Base-by-base conservation (phyloP, 2,797 vertebrate genomes). In the Oreochromis mossambicus region DNA sequence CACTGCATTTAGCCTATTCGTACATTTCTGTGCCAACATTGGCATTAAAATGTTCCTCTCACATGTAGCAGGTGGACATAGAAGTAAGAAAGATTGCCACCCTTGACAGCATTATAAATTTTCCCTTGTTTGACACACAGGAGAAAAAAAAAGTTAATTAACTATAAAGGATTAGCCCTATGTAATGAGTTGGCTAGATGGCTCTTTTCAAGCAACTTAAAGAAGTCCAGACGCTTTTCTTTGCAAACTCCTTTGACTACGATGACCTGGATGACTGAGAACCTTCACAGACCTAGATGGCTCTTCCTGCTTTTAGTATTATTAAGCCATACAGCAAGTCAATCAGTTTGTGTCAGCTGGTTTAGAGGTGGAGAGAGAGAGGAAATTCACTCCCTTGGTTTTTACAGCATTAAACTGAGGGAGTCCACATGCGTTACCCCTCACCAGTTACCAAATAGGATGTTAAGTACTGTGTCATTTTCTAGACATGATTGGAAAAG, bases 291-390 rank as follows among this genome's bases (percentile, higher is more conserved):
- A n/a, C n/a, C 90, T 88, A 80, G 87, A 93, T 90, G 90, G 38
- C 84, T 84, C 89, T 93, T 86, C 85, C 85, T 93, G 92, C 92
- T 95, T 94, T 95, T 92, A 93, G 83, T 90, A 94, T 94, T 94
- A 96, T 94, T 94, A 94, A 84, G 90, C 78, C 81, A 36, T 68
- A 51, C 84, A 83, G 80, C 78, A 83, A 91, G 89, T 93, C 87
- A 87, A 93, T 95, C 91, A 91, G 85, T 91, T 88, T 87, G 83
- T 92, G 90, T 94, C 92, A 91, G 86, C 77, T 89, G 61, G 86
- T 94, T 90, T 90, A 83, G 79, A 86, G 81, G 79, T 52, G 46
- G 43, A 81, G 73, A 68, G 41, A 79, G 50, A 86, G 75, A 61
- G 66, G 43, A 43, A 80, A 89, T 82, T 58, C 58, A 84, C 34